Conservation (phyloP, 2,888 invertebrate genomes). For the Scrobipalpa costella region DNA sequence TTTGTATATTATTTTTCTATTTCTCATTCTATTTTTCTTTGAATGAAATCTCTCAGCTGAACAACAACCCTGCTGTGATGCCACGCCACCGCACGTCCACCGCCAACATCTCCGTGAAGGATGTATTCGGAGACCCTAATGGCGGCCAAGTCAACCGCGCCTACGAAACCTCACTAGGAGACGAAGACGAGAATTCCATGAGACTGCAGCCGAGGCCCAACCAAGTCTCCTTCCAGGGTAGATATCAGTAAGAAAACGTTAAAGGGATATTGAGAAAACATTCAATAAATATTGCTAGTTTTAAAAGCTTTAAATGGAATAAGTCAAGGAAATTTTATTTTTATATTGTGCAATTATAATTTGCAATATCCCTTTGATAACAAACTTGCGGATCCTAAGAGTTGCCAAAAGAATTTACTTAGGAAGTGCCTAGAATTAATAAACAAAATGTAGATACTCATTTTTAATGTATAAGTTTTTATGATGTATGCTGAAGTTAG, state of each 20-base stretch:
- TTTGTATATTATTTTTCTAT: not conserved
- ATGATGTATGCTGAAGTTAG: constrained; percentile 27
- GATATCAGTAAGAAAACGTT: constrained; percentile 54
- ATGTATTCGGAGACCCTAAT: constrained; percentile 87
- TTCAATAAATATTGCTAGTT: constrained; percentile 1
- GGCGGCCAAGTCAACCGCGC: constrained; percentile 89
- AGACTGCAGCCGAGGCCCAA: constrained; percentile 85
- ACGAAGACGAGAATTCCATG: constrained; percentile 87
- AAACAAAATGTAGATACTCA: constrained; percentile 58
- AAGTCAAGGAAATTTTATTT: constrained; percentile 30
- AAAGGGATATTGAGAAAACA: constrained; percentile 13
- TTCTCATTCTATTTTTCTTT: not conserved
- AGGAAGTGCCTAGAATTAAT: constrained; percentile 37
- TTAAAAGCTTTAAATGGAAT: constrained; percentile 28
- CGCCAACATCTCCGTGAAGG: constrained; percentile 89
- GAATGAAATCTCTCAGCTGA: constrained; percentile 61
- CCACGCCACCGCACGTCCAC: constrained; percentile 88
- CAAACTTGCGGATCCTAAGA: constrained; percentile 29
- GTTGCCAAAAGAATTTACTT: constrained; percentile 34
- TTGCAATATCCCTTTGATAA: not conserved
- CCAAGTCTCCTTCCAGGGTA: constrained; percentile 82
- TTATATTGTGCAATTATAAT: constrained; percentile 4
- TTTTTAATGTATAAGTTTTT: constrained; percentile 37
- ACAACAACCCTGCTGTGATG: constrained; percentile 81
- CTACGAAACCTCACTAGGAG: constrained; percentile 84